Evolutionary conservation across 2,797 vertebrate genomes (phyloP), one percentile per base, ranked within the genome.

Genomic region (Mastacembelus armatus): DNA sequence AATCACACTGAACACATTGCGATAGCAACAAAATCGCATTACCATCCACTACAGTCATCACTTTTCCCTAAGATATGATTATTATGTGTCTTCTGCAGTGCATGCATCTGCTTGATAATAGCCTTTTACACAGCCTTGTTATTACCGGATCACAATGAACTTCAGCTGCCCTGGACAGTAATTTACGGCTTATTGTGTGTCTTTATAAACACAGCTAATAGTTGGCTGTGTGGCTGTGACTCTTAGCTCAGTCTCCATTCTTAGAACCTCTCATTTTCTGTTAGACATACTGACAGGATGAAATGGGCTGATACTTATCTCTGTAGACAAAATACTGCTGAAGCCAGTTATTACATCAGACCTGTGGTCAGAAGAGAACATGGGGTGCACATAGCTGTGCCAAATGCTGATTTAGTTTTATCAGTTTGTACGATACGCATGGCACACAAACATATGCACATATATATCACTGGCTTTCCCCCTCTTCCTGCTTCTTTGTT

Each of bases 101-200:
- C 66, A 60, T 57, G 63, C 76, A 67, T 67, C 52, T 77, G 71
- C 73, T 73, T 78, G 70, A 88, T 86, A 78, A 84, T 24, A 65
- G 83, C 57, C 74, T 71, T 73, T 73, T 62, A 42, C 66, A 12
- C 57, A 73, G 52, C 47, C 72, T 55, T 80, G 72, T 89, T 83
- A 90, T 91, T 88, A 89, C 49, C 5, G 63, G 68, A 87, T 87
- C 76, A 81, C 74, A 48, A 47, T 78, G 60, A 72, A 80, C 82
- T 55, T 60, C 47, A 38, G 61, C 68, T 56, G 62, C 61, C 47
- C 30, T 45, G 79, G 76, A 67, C 74, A 48, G 35, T 87, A 71
- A 88, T 90, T 88, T 89, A 70, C 4, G 16, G 74, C 83, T 81
- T 66, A 84, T 78, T 82, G 80, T 80, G 56, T 14, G 19, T 58